These are phyloP conservation scores for Fregata magnificens DNA, from an alignment of 2,113 vertebrate genomes.

Conservation along the genomic window DNA sequence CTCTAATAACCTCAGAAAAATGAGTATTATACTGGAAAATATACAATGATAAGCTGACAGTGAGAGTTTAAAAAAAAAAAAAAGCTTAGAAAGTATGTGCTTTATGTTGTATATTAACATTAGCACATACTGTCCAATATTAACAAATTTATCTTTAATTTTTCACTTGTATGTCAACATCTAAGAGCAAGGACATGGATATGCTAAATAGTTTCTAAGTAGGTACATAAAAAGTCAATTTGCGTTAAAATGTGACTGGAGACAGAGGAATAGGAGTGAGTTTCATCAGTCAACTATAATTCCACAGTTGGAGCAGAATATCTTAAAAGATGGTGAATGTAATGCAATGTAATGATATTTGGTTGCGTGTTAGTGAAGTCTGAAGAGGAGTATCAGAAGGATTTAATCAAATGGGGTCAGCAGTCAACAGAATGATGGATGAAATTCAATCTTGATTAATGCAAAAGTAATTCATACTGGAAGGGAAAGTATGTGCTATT, in stretches of 20 bases:
- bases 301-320: not conserved
- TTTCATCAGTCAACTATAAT: not conserved
- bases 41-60: not conserved
- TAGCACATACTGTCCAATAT: not conserved
- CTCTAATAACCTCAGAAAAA: not conserved
- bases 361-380: not conserved
- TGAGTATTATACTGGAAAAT: not conserved
- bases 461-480: constrained; percentile 8
- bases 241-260: not conserved
- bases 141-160: not conserved
- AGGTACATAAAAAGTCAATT: not conserved
- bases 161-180: not conserved
- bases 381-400: not conserved
- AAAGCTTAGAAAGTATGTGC: not conserved
- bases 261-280: not conserved
- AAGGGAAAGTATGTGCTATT: not conserved
- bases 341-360: not conserved
- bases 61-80: not conserved
- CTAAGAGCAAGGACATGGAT: not conserved
- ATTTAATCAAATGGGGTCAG: constrained; percentile 30
- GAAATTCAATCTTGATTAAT: constrained; percentile 39
- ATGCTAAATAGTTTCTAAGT: not conserved
- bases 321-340: not conserved
- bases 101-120: not conserved
- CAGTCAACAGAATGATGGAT: constrained; percentile 36